These are phyloP conservation scores for Salvator merianae DNA, from an alignment of 2,113 vertebrate genomes.

Conservation along the genomic window DNA sequence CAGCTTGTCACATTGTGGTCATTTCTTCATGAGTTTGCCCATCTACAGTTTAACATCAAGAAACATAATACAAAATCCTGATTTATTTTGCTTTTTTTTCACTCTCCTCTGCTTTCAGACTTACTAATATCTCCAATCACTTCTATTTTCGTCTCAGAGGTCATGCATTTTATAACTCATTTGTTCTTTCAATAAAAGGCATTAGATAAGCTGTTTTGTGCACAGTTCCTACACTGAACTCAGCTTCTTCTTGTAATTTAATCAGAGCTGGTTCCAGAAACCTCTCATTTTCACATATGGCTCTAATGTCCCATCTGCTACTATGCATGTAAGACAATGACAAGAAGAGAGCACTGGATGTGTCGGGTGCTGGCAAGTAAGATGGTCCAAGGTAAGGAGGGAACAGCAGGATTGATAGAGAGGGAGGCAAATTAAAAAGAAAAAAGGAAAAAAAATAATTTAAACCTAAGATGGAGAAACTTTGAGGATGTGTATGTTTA, in stretches of 20 bases:
- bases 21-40: not conserved
- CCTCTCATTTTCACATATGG: conserved; percentile 5
- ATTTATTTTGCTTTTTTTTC: conserved; percentile 14
- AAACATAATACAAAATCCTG: conserved; percentile 13
- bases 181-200: conserved; percentile 53
- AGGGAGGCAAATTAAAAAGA: too few species aligned
- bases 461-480: too few species aligned
- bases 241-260: conserved; percentile 53
- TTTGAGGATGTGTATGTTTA: too few species aligned
- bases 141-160: conserved; percentile 46
- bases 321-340: too few species aligned
- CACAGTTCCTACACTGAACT: conserved; percentile 35
- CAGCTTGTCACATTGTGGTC: too few species aligned
- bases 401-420: too few species aligned
- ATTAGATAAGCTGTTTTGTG: conserved; percentile 30
- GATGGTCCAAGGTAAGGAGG: too few species aligned
- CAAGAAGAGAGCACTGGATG: too few species aligned
- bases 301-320: too few species aligned
- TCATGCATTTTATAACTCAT: conserved; percentile 35
- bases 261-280: conserved; percentile 32
- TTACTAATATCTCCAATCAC: conserved; percentile 36
- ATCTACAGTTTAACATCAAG: not conserved
- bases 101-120: conserved; percentile 38
- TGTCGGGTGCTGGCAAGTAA: too few species aligned
- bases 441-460: too few species aligned